Base-by-base conservation (phyloP, 30 jellyfish, hydroid and myxozoan species). In the Euphysa ruthae region DNA sequence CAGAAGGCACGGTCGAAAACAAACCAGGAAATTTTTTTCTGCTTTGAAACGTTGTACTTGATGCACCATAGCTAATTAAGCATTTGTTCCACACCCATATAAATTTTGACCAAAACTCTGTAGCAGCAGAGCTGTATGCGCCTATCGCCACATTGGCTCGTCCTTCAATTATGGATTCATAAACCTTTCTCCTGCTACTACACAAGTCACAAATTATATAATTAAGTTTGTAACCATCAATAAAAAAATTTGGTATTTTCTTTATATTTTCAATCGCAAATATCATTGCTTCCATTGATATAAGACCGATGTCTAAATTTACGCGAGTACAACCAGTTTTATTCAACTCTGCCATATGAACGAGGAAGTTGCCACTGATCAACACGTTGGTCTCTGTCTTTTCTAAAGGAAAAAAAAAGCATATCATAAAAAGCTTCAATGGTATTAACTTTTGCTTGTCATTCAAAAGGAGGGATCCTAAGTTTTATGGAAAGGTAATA, bases 1-100 rank as follows among this genome's bases (percentile, higher is more conserved):
- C 86, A 12, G 73, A 55, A 0, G 95, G 95, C 6, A 74, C 66
- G 7, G 95, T 84, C 31, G 76, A 77, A 70, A 84, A 76, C 42
- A 66, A 77, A 49, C 56, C 58, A 19, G 28, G 78, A 16, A 31
- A 55, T 22, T 75, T 60, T 26, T 69, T 68, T 43, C 80, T 7
- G 24, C 49, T 68, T 5, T 49, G 14, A 25, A 70, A 85, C 12
- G 21, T 14, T n/a, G 30, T 66, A 66, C 75, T 34, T 19, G 95
- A 24, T 1, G 88, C 87, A 1, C 92, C 92, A 62, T 56, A 75
- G 6, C 93, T 74, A 16, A 83, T 51, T 16, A 43, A 30, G n/a
- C 58, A 19, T 28, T 22, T 22, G 77, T 43, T 31, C 42, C 46
- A 68, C 16, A 50, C 49, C 56, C 32, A 25, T 5, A 68, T 8